Conservation (phyloP, 2,888 invertebrate species). For the Tortricodes alternella region DNA sequence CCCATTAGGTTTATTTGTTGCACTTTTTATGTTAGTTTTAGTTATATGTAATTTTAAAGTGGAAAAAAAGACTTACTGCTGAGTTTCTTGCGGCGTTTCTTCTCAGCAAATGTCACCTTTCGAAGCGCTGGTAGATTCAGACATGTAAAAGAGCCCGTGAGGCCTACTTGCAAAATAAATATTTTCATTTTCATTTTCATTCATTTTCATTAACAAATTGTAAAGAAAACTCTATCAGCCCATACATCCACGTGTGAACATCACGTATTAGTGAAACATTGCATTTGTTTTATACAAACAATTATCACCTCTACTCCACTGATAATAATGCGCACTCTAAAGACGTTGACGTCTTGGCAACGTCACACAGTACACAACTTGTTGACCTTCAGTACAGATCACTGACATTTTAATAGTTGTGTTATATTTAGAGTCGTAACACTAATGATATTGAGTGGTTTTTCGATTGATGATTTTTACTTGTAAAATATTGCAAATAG, state of each 20-base stretch:
- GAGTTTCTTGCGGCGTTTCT: no score
- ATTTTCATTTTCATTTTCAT: neutral
- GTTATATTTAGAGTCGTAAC: conserved; percentile 13
- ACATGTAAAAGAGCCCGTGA: no score
- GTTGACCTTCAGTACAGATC: conserved; percentile 24
- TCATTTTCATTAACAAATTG: no score
- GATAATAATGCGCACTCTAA: no score
- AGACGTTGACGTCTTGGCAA: neutral
- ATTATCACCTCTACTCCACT: neutral
- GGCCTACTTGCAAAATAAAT: no score
- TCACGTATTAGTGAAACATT: conserved; percentile 18
- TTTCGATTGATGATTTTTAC: conserved; percentile 9
- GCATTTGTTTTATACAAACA: neutral
- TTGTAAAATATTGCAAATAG: no score
- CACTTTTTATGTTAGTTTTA: no score
- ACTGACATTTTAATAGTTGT: conserved; percentile 14
- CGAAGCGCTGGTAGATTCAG: no score
- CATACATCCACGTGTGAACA: neutral
- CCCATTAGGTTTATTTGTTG: no score
- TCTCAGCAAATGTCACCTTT: no score
- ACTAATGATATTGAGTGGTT: neutral
- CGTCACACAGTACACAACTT: neutral
- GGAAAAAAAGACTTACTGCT: no score
- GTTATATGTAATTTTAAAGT: no score
- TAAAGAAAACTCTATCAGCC: neutral